Evolutionary conservation across 1,140 invertebrate species (phyloP), one percentile per base, ranked within the genome.

Genomic region (Goniozus legneri): DNA sequence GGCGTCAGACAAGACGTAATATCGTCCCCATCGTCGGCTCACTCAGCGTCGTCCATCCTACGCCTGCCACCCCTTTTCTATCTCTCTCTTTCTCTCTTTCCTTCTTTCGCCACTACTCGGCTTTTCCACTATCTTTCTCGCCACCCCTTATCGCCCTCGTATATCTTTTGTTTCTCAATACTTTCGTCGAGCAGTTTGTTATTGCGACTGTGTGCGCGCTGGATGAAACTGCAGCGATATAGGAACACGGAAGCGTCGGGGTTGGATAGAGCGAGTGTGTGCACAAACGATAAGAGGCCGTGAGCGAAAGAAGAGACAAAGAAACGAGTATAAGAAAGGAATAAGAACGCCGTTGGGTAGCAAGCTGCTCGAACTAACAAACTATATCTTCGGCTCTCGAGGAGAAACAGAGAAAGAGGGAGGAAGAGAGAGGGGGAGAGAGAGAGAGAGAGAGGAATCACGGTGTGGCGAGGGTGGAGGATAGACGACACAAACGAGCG

Each of bases 301-400:
- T 46, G 51, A 49, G 40, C 44, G 52, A 49, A 43, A 38, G 41
- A 54, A 53, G 51, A 42, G 36, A 47, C 47, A 56, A 56, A 53
- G 49, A 56, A 51, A 48, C 52, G 55, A 59, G 54, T 14, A 15
- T 36, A 18, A 18, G 16, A 18, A 16, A 16, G 34, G 12, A 13
- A 15, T 18, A 7, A n/a, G 31, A 21, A 4, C 16, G 31, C 8
- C 21, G 15, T 4, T 21, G 12, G 16, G 30, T 49, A 58, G 55
- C 58, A 58, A 66, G 65, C 65, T 62, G 65, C 58, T 67, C 46
- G 56, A 64, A 66, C 64, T 67, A 67, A 67, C 62, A 64, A 72
- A 69, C 60, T 60, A 14, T 45, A 44, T 38, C 34, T 35, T 58
- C 34, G 21, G 40, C 40, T 40, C 21, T 45, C 37, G 20, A 1